phyloP scores from a whole-genome alignment of 2,113 vertebrate species.

The Cavia aperea region DNA sequence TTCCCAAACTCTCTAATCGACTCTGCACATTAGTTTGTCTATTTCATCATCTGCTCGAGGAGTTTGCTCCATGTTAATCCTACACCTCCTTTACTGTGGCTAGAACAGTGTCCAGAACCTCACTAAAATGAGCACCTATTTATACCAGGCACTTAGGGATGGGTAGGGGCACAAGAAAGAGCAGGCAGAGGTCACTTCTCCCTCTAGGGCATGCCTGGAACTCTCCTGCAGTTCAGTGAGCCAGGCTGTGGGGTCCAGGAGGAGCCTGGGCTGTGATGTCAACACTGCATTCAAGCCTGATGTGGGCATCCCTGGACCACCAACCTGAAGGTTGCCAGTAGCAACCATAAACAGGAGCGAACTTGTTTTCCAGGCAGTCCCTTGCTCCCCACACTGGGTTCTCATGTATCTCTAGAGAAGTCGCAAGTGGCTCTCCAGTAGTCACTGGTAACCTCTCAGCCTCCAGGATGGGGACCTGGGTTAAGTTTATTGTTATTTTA shows the following conservation, averaged over 20 bases:
- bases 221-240: background rate
- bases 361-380: background rate
- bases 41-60: background rate
- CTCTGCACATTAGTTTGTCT: background rate
- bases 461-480: background rate
- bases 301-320: background rate
- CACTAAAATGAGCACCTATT: background rate
- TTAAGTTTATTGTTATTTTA: background rate
- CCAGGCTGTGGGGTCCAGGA: background rate
- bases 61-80: background rate
- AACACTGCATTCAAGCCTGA: background rate
- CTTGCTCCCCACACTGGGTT: background rate
- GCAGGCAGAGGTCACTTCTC: background rate
- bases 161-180: background rate
- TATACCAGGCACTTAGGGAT: background rate
- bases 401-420: background rate
- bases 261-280: background rate
- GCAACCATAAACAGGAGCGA: background rate
- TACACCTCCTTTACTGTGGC: background rate
- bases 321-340: background rate
- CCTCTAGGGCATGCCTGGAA: background rate
- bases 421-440: background rate
- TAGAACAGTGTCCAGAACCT: background rate
- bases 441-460: no score
- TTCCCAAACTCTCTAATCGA: background rate